Base-by-base conservation (phyloP, 2,888 invertebrate genomes). In the Matsumyia berberina region DNA sequence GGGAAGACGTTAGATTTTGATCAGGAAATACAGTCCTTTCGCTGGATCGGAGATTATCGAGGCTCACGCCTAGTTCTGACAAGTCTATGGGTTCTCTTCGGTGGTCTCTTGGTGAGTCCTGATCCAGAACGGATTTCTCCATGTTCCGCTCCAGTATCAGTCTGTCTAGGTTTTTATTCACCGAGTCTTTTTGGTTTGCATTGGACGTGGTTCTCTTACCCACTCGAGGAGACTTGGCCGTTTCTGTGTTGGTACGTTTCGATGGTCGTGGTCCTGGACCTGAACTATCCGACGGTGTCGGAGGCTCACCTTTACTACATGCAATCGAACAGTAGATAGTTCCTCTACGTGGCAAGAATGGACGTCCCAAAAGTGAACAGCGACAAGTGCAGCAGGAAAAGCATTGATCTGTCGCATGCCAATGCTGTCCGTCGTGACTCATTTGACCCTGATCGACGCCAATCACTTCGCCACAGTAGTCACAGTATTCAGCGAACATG, bases 371-470 rank as follows among this genome's bases (percentile, higher is more conserved):
- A 31, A 95, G 90, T 73, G 93, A 94, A 73, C 94, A 93, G 51
- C 91, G 91, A 91, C 98, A 99, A 6, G 97, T 97, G 90, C 97
- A 96, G 92, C 98, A 99, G 86, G 97, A 96, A 92, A 99, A 99
- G 92, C 98, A 98, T 82, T 94, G 94, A 89, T 97, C 97, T 0
- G 97, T 97, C 69, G 98, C 98, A 92, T 99, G 98, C 98, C 98
- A 98, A 92, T 98, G 98, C 91, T 98, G 98, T 5, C 97, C 97
- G 89, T 98, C 98, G 92, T 99, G 98, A 39, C 97, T 97, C 97
- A 99, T 99, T 93, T 98, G 98, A 78, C 97, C 98, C 92, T 98
- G 97, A 92, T 99, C 98, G 3, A 98, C 98, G 67, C 97, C 97
- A 87, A 99, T 98, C 35, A 97, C 96, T 89, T 97, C 97, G 7